Conservation (phyloP, 2,113 vertebrate species). For the Megaceryle maxima region DNA sequence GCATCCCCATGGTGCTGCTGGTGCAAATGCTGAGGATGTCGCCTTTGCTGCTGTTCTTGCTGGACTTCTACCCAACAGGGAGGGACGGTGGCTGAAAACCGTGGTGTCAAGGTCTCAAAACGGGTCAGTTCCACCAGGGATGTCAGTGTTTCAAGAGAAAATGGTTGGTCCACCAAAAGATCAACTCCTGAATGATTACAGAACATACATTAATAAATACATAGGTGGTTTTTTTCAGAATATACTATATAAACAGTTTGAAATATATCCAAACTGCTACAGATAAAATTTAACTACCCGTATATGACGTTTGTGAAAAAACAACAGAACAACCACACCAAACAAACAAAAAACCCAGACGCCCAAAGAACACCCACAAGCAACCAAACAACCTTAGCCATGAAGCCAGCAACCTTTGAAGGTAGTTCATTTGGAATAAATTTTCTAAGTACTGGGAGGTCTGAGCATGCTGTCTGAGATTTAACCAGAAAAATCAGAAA, state of each 20-base stretch:
- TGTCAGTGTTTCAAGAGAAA: constrained; percentile 88
- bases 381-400: neutral
- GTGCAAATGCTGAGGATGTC: constrained; percentile 96
- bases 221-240: neutral
- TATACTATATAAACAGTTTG: neutral
- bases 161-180: constrained; percentile 92
- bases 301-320: neutral
- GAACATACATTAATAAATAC: neutral
- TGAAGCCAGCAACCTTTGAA: neutral
- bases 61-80: constrained; percentile 99
- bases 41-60: constrained; percentile 95
- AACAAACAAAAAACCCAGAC: neutral
- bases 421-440: neutral
- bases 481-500: neutral
- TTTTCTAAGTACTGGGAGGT: neutral
- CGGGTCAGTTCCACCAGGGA: constrained; percentile 95
- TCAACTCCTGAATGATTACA: constrained; percentile 86
- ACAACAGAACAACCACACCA: accelerated
- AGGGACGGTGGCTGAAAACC: constrained; percentile 97
- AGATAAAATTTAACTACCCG: neutral
- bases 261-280: neutral
- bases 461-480: neutral
- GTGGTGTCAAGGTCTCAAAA: constrained; percentile 95
- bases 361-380: neutral
- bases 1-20: constrained; percentile 98